Evolutionary conservation across 2,888 invertebrate genomes (phyloP), one percentile per base, ranked within the genome.

Genomic region (Entomobrya proxima): DNA sequence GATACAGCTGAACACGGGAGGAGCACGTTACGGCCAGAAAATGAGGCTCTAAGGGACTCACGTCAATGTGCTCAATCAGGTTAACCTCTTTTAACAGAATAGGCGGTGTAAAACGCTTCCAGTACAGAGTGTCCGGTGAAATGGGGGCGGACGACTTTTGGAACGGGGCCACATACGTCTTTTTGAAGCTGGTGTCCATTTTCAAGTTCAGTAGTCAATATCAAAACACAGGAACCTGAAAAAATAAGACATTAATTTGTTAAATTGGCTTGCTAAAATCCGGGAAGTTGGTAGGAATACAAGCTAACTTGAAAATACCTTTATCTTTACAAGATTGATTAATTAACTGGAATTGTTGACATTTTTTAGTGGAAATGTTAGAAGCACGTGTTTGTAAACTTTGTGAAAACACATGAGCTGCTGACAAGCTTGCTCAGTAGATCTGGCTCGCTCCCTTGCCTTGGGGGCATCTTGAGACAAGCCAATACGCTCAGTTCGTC

Each of bases 11-110:
- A 18, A 93, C 92, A 91, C 96, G 94, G 0, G 96, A 96, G 0
- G 98, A 98, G 91, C 96, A 97, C 79, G 98, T 98, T 21, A 97
- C 96, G 7, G 98, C 98, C 93, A 98, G 96, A 91, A 96, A 95
- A 92, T 96, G 94, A 0, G 98, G 98, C 91, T 97, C 95, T 11
- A 95, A 94, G 0, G 97, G 97, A 87, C 96, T 96, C 91, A 98
- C 97, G 91, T 98, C 96, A 58, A 98, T 94, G 91, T 96, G 95
- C 91, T 98, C 97, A 79, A 99, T 96, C 0, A 96, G 95, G 27
- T 97, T 97, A 92, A 96, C 97, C 92, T 98, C 98, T 92, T 98
- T 98, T 0, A 97, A 94, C 50, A 97, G 93, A 1, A 97, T 96
- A 32, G 98, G 97, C 84, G 94, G 93, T 91, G 95, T 95, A 91